Evolutionary conservation across 2,888 invertebrate genomes (phyloP).

Genomic region (Orchestes rusci): DNA sequence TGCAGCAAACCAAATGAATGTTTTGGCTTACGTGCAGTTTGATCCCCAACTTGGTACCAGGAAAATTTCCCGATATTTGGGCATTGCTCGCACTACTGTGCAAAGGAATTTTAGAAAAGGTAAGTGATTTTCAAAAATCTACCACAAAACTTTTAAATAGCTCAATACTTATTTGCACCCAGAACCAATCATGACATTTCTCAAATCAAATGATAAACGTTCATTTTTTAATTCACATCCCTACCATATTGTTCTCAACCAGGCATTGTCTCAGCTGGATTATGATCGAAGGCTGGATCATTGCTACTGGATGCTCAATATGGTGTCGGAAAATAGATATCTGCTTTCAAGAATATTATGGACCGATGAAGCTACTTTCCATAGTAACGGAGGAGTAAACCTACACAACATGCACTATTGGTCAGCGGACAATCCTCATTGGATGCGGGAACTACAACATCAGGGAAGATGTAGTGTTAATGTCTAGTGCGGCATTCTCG

Average conservation of each 20-base stretch:
- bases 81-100: no score
- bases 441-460: constrained; percentile 27
- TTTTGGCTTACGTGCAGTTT: no score
- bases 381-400: constrained; percentile 28
- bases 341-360: constrained; percentile 28
- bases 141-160: no score
- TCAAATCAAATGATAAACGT: no score
- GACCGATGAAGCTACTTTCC: constrained; percentile 31
- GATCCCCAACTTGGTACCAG: no score
- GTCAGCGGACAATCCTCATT: constrained; percentile 30
- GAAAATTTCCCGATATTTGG: no score
- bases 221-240: constrained; percentile 1
- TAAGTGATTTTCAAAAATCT: no score
- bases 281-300: constrained; percentile 4
- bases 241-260: constrained; percentile 7
- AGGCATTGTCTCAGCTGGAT: constrained; percentile 5
- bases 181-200: no score
- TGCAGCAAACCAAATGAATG: constrained; percentile 2
- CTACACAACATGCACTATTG: constrained; percentile 32
- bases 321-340: constrained; percentile 4
- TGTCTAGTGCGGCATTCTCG: constrained; percentile 26
- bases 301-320: constrained; percentile 10
- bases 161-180: no score
- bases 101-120: no score
- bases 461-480: constrained; percentile 27